These are phyloP conservation scores for Xiphophorus maculatus DNA, from an alignment of 2,113 vertebrate species.

Conservation along the genomic window DNA sequence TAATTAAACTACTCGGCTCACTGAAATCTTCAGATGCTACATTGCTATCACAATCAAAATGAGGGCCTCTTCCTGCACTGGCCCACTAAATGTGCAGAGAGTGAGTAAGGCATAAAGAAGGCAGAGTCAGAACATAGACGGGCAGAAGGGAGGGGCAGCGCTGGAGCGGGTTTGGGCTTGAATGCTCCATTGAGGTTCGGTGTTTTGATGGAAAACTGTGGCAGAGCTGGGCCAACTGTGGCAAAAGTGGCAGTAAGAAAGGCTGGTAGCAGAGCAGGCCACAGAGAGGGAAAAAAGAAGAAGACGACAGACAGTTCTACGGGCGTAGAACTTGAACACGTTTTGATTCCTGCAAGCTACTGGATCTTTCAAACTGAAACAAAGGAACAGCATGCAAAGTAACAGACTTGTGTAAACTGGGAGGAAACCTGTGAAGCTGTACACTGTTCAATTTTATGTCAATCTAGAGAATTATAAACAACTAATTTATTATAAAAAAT, in stretches of 20 bases:
- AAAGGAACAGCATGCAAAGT: slow-evolving; percentile 44
- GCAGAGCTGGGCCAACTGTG: slow-evolving; percentile 70
- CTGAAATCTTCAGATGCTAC: slow-evolving; percentile 31
- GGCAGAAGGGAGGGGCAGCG: slow-evolving; percentile 63
- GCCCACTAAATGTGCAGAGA: slow-evolving; percentile 38
- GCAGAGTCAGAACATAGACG: slow-evolving; percentile 61
- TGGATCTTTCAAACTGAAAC: slow-evolving; percentile 44
- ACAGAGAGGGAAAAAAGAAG: slow-evolving; percentile 37
- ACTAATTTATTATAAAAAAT: neutral
- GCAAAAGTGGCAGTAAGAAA: slow-evolving; percentile 65
- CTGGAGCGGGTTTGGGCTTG: slow-evolving; percentile 74
- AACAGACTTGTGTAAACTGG: slow-evolving; percentile 29
- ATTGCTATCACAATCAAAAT: slow-evolving; percentile 21
- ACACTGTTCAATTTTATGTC: slow-evolving; percentile 37
- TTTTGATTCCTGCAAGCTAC: slow-evolving; percentile 47
- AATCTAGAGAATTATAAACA: slow-evolving; percentile 7
- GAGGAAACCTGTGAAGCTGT: slow-evolving; percentile 48
- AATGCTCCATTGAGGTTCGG: slow-evolving; percentile 82
- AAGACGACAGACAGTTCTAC: slow-evolving; percentile 44
- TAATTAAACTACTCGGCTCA: slow-evolving; percentile 4
- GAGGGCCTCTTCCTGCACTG: slow-evolving; percentile 41
- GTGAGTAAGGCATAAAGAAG: slow-evolving; percentile 54
- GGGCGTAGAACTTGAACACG: slow-evolving; percentile 46
- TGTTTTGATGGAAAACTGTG: slow-evolving; percentile 81
- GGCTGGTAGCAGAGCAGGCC: slow-evolving; percentile 49